Base-by-base conservation (phyloP, 2,113 vertebrate genomes). In the Suncus etruscus region DNA sequence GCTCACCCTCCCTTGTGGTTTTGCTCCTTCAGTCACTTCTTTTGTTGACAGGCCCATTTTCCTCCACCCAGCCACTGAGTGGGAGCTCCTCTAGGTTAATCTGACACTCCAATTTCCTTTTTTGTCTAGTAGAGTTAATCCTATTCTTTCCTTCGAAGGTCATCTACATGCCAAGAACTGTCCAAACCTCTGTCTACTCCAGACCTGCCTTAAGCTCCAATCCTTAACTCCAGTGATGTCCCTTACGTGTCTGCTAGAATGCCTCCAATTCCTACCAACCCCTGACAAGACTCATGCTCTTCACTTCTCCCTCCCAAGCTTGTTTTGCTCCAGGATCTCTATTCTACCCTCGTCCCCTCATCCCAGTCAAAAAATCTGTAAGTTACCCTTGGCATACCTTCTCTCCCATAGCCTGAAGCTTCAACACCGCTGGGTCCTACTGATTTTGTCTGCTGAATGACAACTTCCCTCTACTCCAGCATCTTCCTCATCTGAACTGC, bases 321-420 rank as follows among this genome's bases (percentile, higher is more conserved):
- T 9, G 24, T 63, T 66, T 92, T 82, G 68, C 81, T 75, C 58
- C 74, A 82, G 58, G 39, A n/a, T 45, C 83, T 86, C 54, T 48
- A 6, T 27, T 9, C 8, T 24, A 15, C 63, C 63, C 24, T 27
- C 63, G 2, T 27, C 63, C 25, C 65, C 27, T 29, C 27, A 61
- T 8, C 18, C 58, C 18, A 6, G 61, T 31, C 11, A n/a, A 61
- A 47, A 27, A 61, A 47, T 61, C 10, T 11, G 54, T 39, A 39
- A 20, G 14, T 75, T 27, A 39, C 4, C 70, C 48, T 22, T 25
- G 51, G 72, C 48, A 3, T 4, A 24, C 22, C 76, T 32, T 58
- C 6, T 77, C 11, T 50, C 3, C 32, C 24, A 9, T 8, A 0
- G 11, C 48, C 45, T 50, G 8, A 32, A 63, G 12, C 10, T 27